These are phyloP conservation scores for Microctenopoma stevenorrisi DNA, from an alignment of 2,797 vertebrate genomes.

Conservation along the genomic window DNA sequence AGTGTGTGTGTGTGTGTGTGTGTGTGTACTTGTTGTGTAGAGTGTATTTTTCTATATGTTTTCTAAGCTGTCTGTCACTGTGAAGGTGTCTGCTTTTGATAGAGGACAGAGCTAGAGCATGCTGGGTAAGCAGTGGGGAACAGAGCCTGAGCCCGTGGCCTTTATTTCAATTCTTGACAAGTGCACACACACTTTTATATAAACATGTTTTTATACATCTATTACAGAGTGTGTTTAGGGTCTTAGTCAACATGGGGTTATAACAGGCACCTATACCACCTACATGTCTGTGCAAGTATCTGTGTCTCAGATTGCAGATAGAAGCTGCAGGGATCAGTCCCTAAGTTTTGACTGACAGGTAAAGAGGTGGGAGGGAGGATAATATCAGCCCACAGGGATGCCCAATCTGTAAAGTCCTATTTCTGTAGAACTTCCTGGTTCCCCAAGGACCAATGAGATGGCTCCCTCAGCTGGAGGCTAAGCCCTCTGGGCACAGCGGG, in stretches of 20 bases:
- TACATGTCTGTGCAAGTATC: slow-evolving; percentile 35
- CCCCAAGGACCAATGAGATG: slow-evolving; percentile 84
- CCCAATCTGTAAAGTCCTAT: slow-evolving; percentile 73
- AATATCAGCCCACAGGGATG: slow-evolving; percentile 76
- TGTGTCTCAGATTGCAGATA: slow-evolving; percentile 50
- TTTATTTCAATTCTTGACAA: slow-evolving; percentile 63
- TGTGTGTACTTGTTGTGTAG: slow-evolving; percentile 11
- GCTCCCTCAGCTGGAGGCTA: slow-evolving; percentile 73
- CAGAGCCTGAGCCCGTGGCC: slow-evolving; percentile 62
- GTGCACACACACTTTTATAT: slow-evolving; percentile 22
- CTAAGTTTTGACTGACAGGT: slow-evolving; percentile 74
- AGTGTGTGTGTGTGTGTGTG: slow-evolving; percentile 15
- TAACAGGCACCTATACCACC: slow-evolving; percentile 35
- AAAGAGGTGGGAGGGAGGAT: slow-evolving; percentile 73
- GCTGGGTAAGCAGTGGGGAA: slow-evolving; percentile 74
- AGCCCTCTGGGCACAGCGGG: slow-evolving; percentile 71
- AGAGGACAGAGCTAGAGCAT: slow-evolving; percentile 56
- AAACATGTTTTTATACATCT: slow-evolving; percentile 25
- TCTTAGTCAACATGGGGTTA: slow-evolving; percentile 31
- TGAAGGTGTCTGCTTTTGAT: slow-evolving; percentile 68
- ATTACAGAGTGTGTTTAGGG: slow-evolving; percentile 28
- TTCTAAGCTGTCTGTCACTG: slow-evolving; percentile 57
- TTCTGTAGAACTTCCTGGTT: slow-evolving; percentile 78
- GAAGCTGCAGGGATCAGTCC: slow-evolving; percentile 61
- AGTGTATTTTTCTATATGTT: slow-evolving; percentile 37